These are phyloP conservation scores for Antennarius striatus DNA, from an alignment of 2,113 vertebrate species.

Conservation along the genomic window DNA sequence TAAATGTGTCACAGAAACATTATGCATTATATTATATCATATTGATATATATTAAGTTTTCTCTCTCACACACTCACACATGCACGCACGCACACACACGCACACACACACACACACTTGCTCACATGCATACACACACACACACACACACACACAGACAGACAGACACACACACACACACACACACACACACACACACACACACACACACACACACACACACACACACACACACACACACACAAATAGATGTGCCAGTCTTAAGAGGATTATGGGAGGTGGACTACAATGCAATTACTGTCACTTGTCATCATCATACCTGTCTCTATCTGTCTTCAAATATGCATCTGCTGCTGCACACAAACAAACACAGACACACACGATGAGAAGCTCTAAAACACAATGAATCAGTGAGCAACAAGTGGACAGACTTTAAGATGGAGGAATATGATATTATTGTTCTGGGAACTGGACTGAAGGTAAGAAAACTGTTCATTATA, in stretches of 20 bases:
- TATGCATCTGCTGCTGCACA: constrained; percentile 9
- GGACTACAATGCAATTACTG: constrained; percentile 51
- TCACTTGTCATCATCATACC: constrained; percentile 45
- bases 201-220: background rate
- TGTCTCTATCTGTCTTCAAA: constrained; percentile 9
- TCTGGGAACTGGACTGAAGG: constrained; percentile 93
- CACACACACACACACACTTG: no score
- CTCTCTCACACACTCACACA: no score
- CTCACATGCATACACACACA: no score
- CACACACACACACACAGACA: no score
- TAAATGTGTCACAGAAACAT: no score
- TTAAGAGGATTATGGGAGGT: constrained; percentile 65
- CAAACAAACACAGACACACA: background rate
- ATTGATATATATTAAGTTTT: no score
- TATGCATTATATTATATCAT: no score
- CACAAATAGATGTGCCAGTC: constrained; percentile 15
- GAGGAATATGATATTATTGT: constrained; percentile 93
- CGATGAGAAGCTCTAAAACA: background rate
- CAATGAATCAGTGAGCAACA: background rate
- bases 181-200: no score
- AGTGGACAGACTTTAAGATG: constrained; percentile 52
- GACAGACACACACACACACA: no score
- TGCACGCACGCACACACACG: no score
- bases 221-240: constrained; percentile 26
- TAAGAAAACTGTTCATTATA: constrained; percentile 64